These are phyloP conservation scores for Andrena marginata DNA, from an alignment of 2,888 invertebrate genomes.

Conservation along the genomic window DNA sequence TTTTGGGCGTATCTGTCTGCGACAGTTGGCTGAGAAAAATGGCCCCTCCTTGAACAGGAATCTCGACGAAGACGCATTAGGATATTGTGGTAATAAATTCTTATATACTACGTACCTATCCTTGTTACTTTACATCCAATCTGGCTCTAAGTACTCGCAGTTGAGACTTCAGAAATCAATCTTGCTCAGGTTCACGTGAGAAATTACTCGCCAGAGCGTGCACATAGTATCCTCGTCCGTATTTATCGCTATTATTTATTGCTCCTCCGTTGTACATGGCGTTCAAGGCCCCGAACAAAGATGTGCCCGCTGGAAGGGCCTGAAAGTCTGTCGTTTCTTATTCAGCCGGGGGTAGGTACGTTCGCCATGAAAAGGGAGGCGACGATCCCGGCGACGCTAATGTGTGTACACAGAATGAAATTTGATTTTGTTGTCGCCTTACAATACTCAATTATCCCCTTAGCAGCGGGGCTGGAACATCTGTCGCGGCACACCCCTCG, in stretches of 20 bases:
- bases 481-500: slow-evolving; percentile 68
- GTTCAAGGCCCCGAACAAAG: not conserved
- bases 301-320: not conserved
- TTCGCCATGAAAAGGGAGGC: slow-evolving; percentile 38
- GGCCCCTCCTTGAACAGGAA: not conserved
- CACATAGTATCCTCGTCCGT: not conserved
- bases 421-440: slow-evolving; percentile 83
- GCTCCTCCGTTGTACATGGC: not conserved
- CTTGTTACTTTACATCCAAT: too few species aligned
- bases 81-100: not conserved
- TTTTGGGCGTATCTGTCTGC: not conserved
- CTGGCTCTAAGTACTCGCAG: too few species aligned
- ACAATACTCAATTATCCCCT: slow-evolving; percentile 83
- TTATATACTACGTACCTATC: too few species aligned
- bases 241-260: slow-evolving; percentile 33
- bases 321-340: not conserved
- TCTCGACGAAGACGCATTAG: not conserved
- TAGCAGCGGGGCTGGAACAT: slow-evolving; percentile 69
- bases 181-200: too few species aligned
- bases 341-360: not conserved
- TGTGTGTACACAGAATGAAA: slow-evolving; percentile 71
- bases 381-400: slow-evolving; percentile 31
- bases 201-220: not conserved
- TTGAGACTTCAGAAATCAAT: slow-evolving; percentile 8
- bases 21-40: not conserved